These are phyloP conservation scores for Cecropterus lyciades DNA, from an alignment of 1,140 invertebrate species.

Conservation along the genomic window DNA sequence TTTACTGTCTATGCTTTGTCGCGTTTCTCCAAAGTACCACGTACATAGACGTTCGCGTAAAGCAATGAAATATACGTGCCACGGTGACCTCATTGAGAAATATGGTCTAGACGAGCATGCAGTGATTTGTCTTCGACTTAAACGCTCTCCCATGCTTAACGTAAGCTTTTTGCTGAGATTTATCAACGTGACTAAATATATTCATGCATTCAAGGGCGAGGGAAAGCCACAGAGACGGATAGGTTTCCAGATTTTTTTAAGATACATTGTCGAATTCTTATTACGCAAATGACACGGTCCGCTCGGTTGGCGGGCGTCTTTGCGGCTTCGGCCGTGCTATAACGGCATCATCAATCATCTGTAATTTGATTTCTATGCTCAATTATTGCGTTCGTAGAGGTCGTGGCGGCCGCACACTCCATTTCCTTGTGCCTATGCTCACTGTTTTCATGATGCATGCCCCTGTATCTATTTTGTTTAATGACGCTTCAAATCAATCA, in stretches of 20 bases:
- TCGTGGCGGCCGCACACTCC: slow-evolving; percentile 65
- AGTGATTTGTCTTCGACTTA: slow-evolving; percentile 26
- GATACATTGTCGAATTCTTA: slow-evolving; percentile 70
- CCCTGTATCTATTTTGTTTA: slow-evolving; percentile 34
- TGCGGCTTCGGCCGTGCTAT: slow-evolving; percentile 75
- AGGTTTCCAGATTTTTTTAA: slow-evolving; percentile 37
- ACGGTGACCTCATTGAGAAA: slow-evolving; percentile 22
- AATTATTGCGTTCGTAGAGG: slow-evolving; percentile 82
- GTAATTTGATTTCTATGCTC: slow-evolving; percentile 84
- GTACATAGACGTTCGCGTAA: not conserved
- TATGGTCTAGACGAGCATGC: slow-evolving; percentile 22
- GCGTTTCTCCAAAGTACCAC: not conserved
- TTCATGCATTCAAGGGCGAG: slow-evolving; percentile 17
- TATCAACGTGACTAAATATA: slow-evolving; percentile 26
- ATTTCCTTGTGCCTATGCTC: slow-evolving; percentile 55
- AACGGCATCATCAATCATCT: slow-evolving; percentile 83
- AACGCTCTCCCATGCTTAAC: slow-evolving; percentile 21
- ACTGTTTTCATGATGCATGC: slow-evolving; percentile 47
- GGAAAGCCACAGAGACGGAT: slow-evolving; percentile 1
- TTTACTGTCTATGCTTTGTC: not conserved
- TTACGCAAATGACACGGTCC: slow-evolving; percentile 76
- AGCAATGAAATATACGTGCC: slow-evolving; percentile 23
- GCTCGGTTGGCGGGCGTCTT: slow-evolving; percentile 67
- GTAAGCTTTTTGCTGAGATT: slow-evolving; percentile 17
- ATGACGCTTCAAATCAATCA: slow-evolving; percentile 3